Evolutionary conservation across 2,113 vertebrate species (phyloP).

Genomic region (Cettia cetti): DNA sequence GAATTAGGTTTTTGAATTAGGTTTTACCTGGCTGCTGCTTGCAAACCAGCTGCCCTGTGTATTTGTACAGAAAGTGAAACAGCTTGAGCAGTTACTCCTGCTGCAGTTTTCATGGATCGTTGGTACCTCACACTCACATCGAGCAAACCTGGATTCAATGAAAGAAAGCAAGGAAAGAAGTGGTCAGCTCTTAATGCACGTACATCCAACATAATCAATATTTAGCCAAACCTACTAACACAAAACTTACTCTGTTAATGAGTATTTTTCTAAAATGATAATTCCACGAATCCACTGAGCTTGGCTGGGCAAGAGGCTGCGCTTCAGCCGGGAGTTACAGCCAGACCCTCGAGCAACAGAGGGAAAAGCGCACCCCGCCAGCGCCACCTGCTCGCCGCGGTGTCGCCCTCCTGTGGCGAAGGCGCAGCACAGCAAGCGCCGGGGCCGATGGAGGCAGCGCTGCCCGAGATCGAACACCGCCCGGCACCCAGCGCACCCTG

Average conservation of each 20-base stretch:
- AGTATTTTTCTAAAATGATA: background rate
- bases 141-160: constrained; percentile 78
- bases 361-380: background rate
- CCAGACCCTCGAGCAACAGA: rapidly evolving
- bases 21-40: constrained; percentile 89
- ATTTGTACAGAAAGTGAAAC: constrained; percentile 83
- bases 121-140: constrained; percentile 86
- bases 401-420: background rate
- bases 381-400: background rate
- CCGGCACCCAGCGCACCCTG: no score
- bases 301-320: rapidly evolving
- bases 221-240: background rate
- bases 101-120: constrained; percentile 57
- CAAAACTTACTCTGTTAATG: background rate
- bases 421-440: rapidly evolving
- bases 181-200: background rate
- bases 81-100: constrained; percentile 62
- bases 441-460: background rate
- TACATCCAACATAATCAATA: background rate
- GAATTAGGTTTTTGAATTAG: background rate
- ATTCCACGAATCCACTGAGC: background rate
- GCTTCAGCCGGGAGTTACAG: background rate
- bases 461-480: background rate
- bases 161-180: background rate
- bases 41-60: constrained; percentile 87